Evolutionary conservation across 2,113 vertebrate genomes (phyloP), one percentile per base, ranked within the genome.

Genomic region (Willisornis vidua): DNA sequence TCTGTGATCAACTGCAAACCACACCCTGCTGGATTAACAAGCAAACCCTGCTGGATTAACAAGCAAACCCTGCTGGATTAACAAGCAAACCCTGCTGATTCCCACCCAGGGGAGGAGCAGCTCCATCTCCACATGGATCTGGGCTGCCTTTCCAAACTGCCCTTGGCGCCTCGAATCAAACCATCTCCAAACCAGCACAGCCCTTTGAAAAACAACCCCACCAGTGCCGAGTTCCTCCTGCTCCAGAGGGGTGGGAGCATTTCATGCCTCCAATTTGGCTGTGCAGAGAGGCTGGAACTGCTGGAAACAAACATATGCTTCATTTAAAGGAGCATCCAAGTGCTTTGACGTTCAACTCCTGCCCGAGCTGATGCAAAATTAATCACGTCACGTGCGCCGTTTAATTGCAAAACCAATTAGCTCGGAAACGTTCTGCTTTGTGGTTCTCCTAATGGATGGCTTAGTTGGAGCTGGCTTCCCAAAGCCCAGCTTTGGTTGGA

Each of bases 371-470:
- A 89, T 91, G 93, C 74, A 83, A 95, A 97, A 96, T 95, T 92
- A 96, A 95, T 94, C 77, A 91, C 58, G 45, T 87, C 71, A 25
- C 78, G 89, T 96, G 95, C 95, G 94, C 92, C 16, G 62, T 95
- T 96, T 91, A 94, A 97, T 87, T 96, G 95, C 86, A 94, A 96
- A 98, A 61, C 68, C 91, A 93, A 97, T 96, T 97, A 97, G 95
- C 80, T 92, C 96, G 19, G 65, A 94, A 96, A 95, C 63, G 94
- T 96, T 94, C 94, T 91, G 94, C 96, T 85, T 94, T 93, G 89
- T 76, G 74, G 97, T 93, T 90, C 85, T 66, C 55, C 91, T 97
- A 96, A 95, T 83, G 95, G 90, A 83, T 96, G 95, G 78, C 90
- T 41, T 67, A 48, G 31, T 67, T 90, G 55, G 35, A 66, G 89